Evolutionary conservation across 2,888 invertebrate species (phyloP).

Genomic region (Malthinus seriepunctatus): DNA sequence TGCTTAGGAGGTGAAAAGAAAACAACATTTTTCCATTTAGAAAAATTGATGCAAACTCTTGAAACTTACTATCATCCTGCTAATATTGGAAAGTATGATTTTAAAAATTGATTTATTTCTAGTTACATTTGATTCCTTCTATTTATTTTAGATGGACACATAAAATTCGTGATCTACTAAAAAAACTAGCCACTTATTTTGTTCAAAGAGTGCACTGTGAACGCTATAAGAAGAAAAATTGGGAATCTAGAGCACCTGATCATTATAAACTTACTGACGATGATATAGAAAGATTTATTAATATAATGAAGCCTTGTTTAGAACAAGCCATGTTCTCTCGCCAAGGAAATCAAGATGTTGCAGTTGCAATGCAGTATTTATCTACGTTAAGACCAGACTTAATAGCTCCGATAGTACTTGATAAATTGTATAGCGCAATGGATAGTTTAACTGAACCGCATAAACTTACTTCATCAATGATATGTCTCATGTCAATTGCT

Average conservation of each 20-base stretch:
- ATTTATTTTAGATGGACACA: constrained; percentile 65
- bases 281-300: constrained; percentile 81
- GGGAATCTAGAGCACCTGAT: constrained; percentile 72
- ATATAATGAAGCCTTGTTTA: constrained; percentile 72
- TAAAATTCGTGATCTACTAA: constrained; percentile 68
- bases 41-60: constrained; percentile 78
- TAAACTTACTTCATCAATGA: constrained; percentile 73
- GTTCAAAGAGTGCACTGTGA: constrained; percentile 65
- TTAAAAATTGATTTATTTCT: background rate
- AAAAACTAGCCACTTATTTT: constrained; percentile 70
- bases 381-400: constrained; percentile 79
- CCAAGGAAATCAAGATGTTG: constrained; percentile 64
- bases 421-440: constrained; percentile 77
- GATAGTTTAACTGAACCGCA: constrained; percentile 90
- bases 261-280: constrained; percentile 73
- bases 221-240: constrained; percentile 64
- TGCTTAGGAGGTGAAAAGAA: constrained; percentile 68
- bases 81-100: constrained; percentile 67
- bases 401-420: constrained; percentile 81
- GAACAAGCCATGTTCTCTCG: constrained; percentile 81
- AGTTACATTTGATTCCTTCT: background rate
- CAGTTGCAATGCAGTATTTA: constrained; percentile 72
- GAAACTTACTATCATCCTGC: constrained; percentile 91
- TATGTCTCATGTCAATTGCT: constrained; percentile 70
- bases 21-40: constrained; percentile 70